Evolutionary conservation across 2,888 invertebrate genomes (phyloP), one percentile per base, ranked within the genome.

Genomic region (Lasioglossum morio): DNA sequence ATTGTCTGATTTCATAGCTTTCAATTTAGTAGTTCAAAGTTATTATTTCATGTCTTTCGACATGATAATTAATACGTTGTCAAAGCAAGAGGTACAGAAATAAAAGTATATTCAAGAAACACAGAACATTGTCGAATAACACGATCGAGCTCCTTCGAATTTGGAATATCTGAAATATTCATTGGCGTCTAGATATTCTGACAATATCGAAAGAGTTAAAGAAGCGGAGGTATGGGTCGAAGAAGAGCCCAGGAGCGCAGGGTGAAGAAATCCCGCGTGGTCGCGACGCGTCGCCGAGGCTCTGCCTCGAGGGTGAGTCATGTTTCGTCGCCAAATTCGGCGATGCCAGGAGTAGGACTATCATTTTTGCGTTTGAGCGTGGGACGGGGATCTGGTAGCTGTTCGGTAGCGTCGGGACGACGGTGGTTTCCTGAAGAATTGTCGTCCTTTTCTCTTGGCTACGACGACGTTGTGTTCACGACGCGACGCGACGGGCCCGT

Each of bases 401-500:
- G 46, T 23, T 16, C 78, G 63, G 4, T 8, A 66, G 23, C 66
- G 72, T 48, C 40, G 30, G 27, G 14, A 14, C 27, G 23, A 10
- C 34, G 53, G 76, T 23, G 53, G 77, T 79, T 82, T 82, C 70
- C 85, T 82, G 80, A 46, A 40, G 46, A 79, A 30, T 14, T n/a
- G 40, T 73, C 40, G 46, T 75, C 82, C 12, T 69, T 37, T 57
- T 78, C 72, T 70, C 57, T 12, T 73, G 53, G 53, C 23, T 10
- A 10, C 23, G n/a, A 10, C 23, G n/a, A 53, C 1, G 53, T 53
- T 53, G 53, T 53, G 53, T n/a, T n/a, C 53, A 23, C 34, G 27
- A 30, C 84, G 70, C 34, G 27, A 30, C 84, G 70, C 66, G 66
- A 66, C 66, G 66, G 66, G 91, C 85, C 89, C 91, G 92, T 93